phyloP scores from a whole-genome alignment of 2,888 invertebrate species.

The Blastobasis adustella region DNA sequence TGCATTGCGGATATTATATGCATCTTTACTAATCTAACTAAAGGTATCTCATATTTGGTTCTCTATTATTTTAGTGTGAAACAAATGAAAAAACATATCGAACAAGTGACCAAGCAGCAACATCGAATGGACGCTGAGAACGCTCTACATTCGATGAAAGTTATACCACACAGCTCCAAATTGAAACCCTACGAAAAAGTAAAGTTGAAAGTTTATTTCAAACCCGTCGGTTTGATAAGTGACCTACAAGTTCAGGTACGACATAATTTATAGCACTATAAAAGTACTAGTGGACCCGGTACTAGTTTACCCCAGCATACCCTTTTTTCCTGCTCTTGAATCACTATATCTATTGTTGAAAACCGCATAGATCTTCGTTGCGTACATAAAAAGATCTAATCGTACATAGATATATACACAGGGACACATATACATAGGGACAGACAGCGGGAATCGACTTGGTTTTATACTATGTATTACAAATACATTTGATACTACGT shows the following conservation, averaged over 20 bases:
- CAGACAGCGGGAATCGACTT: too few relatives aligned
- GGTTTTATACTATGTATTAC: too few relatives aligned
- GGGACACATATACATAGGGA: too few relatives aligned
- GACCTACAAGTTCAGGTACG: constrained; percentile 53
- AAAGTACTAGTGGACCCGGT: too few relatives aligned
- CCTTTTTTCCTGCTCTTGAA: too few relatives aligned
- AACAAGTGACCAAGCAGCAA: constrained; percentile 46
- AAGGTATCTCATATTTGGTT: background rate
- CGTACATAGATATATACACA: too few relatives aligned
- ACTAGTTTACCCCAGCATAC: too few relatives aligned
- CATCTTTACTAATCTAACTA: background rate
- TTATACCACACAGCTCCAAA: constrained; percentile 46
- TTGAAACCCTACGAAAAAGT: constrained; percentile 53
- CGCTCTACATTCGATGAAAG: constrained; percentile 53
- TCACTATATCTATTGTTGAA: too few relatives aligned
- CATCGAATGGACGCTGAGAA: constrained; percentile 52
- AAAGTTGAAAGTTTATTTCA: constrained; percentile 59
- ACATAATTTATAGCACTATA: too few relatives aligned
- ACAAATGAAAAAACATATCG: constrained; percentile 50
- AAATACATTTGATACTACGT: too few relatives aligned
- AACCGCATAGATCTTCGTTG: too few relatives aligned
- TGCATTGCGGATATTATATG: background rate
- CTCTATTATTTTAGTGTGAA: constrained; percentile 33
- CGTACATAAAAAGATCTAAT: too few relatives aligned
- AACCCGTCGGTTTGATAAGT: constrained; percentile 59